Percentiles rank a stretch among this genome's conserved stretches.
Conservation (phyloP, 92 coral and sea anemone genomes). For the Galaxea fascicularis region DNA sequence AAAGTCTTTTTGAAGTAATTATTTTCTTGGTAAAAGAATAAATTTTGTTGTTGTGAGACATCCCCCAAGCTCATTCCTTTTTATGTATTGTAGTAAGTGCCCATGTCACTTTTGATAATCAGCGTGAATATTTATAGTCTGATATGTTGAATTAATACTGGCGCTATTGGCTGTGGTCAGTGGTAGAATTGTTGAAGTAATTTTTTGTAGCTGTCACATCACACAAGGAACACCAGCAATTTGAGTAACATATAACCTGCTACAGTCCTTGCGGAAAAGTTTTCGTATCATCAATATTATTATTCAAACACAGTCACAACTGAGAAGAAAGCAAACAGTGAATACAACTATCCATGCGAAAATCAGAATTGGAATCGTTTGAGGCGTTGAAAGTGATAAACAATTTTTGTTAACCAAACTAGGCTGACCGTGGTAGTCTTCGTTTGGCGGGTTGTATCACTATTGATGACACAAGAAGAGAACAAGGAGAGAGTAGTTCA, state of each 20-base stretch:
- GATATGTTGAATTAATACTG: too few species aligned
- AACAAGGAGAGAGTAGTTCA: not conserved
- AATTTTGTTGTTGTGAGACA: too few species aligned
- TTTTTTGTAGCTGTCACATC: not conserved
- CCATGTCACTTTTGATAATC: too few species aligned
- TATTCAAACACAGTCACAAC: not conserved
- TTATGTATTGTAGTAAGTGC: too few species aligned
- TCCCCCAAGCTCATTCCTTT: too few species aligned
- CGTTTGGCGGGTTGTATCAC: not conserved
- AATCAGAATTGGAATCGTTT: not conserved
- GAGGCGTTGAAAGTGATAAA: not conserved
- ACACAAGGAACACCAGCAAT: not conserved
- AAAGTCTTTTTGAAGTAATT: too few species aligned
- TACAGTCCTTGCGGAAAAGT: not conserved
- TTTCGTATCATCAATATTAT: not conserved
- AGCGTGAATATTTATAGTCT: too few species aligned
- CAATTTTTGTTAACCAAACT: not conserved
- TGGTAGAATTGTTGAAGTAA: too few species aligned
- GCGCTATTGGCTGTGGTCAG: too few species aligned
- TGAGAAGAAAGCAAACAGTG: not conserved
- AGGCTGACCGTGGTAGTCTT: not conserved
- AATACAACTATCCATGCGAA: not conserved
- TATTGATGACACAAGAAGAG: not conserved
- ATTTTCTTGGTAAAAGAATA: too few species aligned
- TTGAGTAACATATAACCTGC: not conserved